A percentile compares a stretch with the other conserved stretches of the same genome.
phyloP scores from a whole-genome alignment of 2,888 invertebrate species.

The Anagyrus pseudococci region DNA sequence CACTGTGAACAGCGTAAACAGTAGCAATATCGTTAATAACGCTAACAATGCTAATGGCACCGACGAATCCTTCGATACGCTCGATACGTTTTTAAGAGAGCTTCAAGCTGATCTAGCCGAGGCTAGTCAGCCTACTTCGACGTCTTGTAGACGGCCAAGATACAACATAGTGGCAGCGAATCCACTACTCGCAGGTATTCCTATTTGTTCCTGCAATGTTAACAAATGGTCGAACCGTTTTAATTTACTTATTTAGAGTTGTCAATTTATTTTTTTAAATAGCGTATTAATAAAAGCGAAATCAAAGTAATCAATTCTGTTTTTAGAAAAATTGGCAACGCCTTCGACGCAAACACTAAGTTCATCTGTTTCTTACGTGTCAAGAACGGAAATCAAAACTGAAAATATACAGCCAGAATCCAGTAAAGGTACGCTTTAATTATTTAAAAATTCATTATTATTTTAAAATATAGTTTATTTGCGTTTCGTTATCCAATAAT shows the following conservation, averaged over 20 bases:
- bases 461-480: too few relatives aligned
- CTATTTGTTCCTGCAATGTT: neutral
- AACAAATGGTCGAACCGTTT: too few relatives aligned
- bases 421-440: constrained; percentile 54
- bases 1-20: neutral
- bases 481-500: neutral
- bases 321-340: constrained; percentile 63
- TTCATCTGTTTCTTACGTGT: constrained; percentile 58
- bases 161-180: constrained; percentile 87
- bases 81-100: constrained; percentile 83
- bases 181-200: constrained; percentile 81
- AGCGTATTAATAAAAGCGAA: too few relatives aligned
- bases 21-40: neutral
- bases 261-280: constrained; percentile 5
- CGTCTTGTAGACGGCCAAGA: constrained; percentile 67
- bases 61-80: constrained; percentile 83
- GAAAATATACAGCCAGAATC: constrained; percentile 55
- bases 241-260: too few relatives aligned
- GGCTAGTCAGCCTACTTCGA: constrained; percentile 63
- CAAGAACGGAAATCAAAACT: constrained; percentile 58
- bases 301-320: too few relatives aligned
- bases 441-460: neutral
- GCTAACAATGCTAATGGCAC: constrained; percentile 57
- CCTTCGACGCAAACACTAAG: constrained; percentile 58
- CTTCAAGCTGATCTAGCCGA: constrained; percentile 66